Conservation (phyloP, 2,888 invertebrate genomes). For the Timandra comae region DNA sequence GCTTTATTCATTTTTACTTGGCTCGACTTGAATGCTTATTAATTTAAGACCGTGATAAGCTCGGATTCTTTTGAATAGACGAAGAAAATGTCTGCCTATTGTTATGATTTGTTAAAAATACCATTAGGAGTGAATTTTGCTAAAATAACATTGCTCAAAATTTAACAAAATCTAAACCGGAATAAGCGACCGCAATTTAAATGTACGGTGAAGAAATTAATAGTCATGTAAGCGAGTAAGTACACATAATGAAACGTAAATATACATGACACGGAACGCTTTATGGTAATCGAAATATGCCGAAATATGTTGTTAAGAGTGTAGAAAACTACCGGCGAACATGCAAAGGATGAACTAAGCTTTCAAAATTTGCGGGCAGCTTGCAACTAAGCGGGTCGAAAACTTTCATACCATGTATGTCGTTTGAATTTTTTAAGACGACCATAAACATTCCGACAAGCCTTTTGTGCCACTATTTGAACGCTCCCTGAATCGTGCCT, state of each 20-base stretch:
- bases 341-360: conserved; percentile 73
- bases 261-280: conserved; percentile 71
- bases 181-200: conserved; percentile 24
- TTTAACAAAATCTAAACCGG: neutral
- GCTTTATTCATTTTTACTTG: conserved; percentile 77
- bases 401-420: conserved; percentile 62
- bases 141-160: conserved; percentile 8
- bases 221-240: conserved; percentile 44
- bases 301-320: conserved; percentile 75
- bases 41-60: conserved; percentile 76
- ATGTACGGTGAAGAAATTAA: conserved; percentile 48
- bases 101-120: conserved; percentile 68
- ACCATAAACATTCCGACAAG: conserved; percentile 59
- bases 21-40: conserved; percentile 77
- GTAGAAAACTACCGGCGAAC: conserved; percentile 69
- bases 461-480: conserved; percentile 52
- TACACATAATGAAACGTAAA: conserved; percentile 58
- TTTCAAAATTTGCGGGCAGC: conserved; percentile 65
- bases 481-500: conserved; percentile 39
- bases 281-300: conserved; percentile 77
- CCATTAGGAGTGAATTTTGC: conserved; percentile 40
- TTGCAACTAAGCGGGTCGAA: conserved; percentile 56
- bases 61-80: conserved; percentile 72
- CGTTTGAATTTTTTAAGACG: conserved; percentile 57
- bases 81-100: conserved; percentile 69